Evolutionary conservation across 2,888 invertebrate genomes (phyloP), one percentile per base, ranked within the genome.

Genomic region (Xestia rhomboidea): DNA sequence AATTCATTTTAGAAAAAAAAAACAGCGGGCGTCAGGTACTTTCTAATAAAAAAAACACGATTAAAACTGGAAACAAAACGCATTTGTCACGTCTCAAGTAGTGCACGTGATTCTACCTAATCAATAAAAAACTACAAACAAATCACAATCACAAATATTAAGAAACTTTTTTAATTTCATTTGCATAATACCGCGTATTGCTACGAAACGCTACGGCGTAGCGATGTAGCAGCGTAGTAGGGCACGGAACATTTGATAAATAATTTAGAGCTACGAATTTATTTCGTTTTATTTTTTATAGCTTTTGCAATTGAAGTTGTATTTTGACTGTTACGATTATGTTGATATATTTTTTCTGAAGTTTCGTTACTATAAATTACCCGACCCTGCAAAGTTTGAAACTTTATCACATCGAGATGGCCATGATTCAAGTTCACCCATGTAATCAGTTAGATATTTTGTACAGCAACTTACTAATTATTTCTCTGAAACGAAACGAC

Each of bases 131-230:
- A 27, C 13, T 5, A 34, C n/a, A n/a, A 38, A 38, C 38, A 7
- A 38, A 38, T 38, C 15, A 44, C 18, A 63, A n/a, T n/a, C 0
- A 30, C 2, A 6, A 44, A 18, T 13, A 18, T 18, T 13, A 1
- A 24, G 5, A 44, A n/a, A 4, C 18, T 1, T 0, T 74, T 21
- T 38, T 62, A 62, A 30, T 49, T 62, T 18, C 3, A 8, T 18
- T 27, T 0, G 8, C 18, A 10, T 34, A 13, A 27, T 63, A 21
- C 49, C 27, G 46, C 78, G 62, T 82, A 68, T 46, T 38, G 76
- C 82, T 79, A 76, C 77, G 63, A 76, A 34, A 41, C 34, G 82
- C 77, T 82, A 79, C 82, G 79, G 54, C 68, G 82, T 82, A 69
- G 76, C 77, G 21, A 24, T 49, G 64, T 80, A 72, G 77, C 74